These are phyloP conservation scores for Scrobipalpa atriplicella DNA, from an alignment of 2,888 invertebrate species.

Conservation along the genomic window DNA sequence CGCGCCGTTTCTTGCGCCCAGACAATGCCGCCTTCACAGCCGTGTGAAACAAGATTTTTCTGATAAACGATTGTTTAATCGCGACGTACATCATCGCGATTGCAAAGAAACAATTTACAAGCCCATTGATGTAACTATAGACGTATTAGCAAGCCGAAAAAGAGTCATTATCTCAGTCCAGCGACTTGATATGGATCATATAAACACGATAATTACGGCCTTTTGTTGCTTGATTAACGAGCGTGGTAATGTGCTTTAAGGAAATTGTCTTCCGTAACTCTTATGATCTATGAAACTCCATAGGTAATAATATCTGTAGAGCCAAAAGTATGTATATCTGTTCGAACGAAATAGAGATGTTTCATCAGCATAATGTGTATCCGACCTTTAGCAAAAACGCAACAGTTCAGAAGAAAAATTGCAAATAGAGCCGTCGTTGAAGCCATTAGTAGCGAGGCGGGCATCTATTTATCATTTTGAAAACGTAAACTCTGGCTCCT, in stretches of 20 bases:
- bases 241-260: not conserved
- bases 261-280: not conserved
- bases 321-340: too few relatives aligned
- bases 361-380: not conserved
- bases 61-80: conserved; percentile 22
- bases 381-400: not conserved
- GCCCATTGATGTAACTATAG: conserved; percentile 3
- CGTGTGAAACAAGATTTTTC: conserved; percentile 17
- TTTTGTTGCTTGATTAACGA: not conserved
- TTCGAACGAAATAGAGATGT: not conserved
- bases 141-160: conserved; percentile 5
- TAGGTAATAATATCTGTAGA: not conserved
- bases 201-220: not conserved
- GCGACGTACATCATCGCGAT: not conserved
- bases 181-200: conserved; percentile 8
- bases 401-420: not conserved
- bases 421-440: not conserved
- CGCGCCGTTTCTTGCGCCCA: not conserved
- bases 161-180: conserved; percentile 6
- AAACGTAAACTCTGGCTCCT: not conserved
- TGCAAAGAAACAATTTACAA: conserved; percentile 6
- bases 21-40: conserved; percentile 12
- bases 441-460: not conserved
- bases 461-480: not conserved
- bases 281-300: not conserved